Conservation (phyloP, 2,797 vertebrate genomes). For the Rhinichthys osculus region DNA sequence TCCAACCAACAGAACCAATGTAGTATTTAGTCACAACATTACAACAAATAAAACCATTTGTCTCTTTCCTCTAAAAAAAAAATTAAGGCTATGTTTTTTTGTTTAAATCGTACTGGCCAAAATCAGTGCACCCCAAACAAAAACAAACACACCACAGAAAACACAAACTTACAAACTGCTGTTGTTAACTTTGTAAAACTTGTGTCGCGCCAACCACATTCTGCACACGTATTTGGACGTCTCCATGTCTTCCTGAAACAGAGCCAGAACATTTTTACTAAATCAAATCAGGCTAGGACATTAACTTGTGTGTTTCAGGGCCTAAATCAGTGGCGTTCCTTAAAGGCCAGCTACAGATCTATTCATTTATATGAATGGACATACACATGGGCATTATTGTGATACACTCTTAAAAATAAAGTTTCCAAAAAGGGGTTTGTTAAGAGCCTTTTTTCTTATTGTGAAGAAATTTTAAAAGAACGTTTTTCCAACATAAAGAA, state of each 20-base stretch:
- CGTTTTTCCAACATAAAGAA: neutral
- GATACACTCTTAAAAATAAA: neutral
- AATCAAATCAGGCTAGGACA: conserved; percentile 25
- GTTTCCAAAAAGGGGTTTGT: neutral
- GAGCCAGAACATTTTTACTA: conserved; percentile 65
- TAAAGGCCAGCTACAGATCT: neutral
- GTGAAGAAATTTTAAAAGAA: neutral
- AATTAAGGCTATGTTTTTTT: neutral
- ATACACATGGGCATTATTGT: neutral
- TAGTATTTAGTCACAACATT: neutral
- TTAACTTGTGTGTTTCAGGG: neutral
- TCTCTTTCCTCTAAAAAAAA: no score
- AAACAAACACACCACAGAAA: conserved; percentile 44
- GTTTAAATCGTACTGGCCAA: neutral
- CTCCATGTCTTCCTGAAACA: conserved; percentile 96
- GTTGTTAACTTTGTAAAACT: conserved; percentile 98
- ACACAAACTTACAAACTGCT: conserved; percentile 91
- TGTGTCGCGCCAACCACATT: conserved; percentile 95
- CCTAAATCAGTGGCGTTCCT: neutral
- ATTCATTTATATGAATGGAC: neutral
- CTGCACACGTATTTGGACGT: conserved; percentile 99
- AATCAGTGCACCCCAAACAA: conserved; percentile 35
- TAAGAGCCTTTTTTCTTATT: neutral
- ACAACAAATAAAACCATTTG: neutral
- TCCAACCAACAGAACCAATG: neutral